Evolutionary conservation across 2,888 invertebrate species (phyloP).

Genomic region (Watsonalla binaria): DNA sequence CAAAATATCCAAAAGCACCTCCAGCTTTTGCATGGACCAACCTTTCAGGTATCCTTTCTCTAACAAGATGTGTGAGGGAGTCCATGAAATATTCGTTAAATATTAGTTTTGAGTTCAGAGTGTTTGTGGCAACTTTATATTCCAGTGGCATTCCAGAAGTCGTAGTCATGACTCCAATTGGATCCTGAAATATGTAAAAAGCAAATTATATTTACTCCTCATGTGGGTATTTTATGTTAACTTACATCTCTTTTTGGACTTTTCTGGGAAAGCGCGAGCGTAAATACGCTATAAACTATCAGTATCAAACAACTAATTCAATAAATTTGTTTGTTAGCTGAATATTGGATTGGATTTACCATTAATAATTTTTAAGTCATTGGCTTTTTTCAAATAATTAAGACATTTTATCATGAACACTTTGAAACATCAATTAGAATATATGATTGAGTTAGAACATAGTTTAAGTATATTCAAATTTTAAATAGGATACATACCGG

Average conservation of each 20-base stretch:
- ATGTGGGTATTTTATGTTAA: no score
- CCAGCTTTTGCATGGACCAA: conserved; percentile 96
- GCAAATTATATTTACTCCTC: background rate
- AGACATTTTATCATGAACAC: no score
- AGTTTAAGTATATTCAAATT: background rate
- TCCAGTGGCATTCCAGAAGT: conserved; percentile 87
- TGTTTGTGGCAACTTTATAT: conserved; percentile 80
- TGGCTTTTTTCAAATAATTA: no score
- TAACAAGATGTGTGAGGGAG: conserved; percentile 86
- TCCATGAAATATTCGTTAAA: conserved; percentile 88
- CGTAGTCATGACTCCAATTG: conserved; percentile 81
- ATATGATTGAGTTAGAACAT: no score
- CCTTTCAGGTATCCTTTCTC: conserved; percentile 94
- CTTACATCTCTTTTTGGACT: no score
- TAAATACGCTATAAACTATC: no score
- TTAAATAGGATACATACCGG: conserved; percentile 41
- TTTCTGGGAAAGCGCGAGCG: no score
- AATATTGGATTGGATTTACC: no score
- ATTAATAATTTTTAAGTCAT: no score
- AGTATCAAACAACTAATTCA: no score
- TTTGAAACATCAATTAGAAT: no score
- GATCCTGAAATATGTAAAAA: conserved; percentile 49
- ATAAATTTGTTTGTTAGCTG: no score
- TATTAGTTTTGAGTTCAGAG: conserved; percentile 86
- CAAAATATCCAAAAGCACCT: conserved; percentile 91